phyloP scores from a whole-genome alignment of 2,888 invertebrate species.

The Drosophila parthenogenetica region DNA sequence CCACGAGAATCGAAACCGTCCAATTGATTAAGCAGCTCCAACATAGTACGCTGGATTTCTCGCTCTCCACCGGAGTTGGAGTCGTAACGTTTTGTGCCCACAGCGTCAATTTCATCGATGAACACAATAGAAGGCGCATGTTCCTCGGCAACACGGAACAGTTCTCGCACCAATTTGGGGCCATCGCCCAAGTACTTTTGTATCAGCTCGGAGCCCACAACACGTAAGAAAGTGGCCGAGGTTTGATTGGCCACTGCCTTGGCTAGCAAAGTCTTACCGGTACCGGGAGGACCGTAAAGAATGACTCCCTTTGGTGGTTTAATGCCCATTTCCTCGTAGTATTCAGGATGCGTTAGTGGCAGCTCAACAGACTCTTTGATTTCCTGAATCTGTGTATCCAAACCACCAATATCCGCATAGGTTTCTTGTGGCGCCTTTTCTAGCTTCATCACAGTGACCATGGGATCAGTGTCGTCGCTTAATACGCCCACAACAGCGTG shows the following conservation, averaged over 20 bases:
- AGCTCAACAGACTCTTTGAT: slow-evolving; percentile 99
- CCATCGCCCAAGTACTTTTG: slow-evolving; percentile 99
- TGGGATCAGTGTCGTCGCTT: slow-evolving; percentile 99
- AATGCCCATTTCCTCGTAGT: slow-evolving; percentile 99
- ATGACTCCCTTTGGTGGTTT: slow-evolving; percentile 99
- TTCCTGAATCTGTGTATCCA: slow-evolving; percentile 98
- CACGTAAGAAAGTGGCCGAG: slow-evolving; percentile 98
- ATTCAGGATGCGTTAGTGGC: slow-evolving; percentile 99
- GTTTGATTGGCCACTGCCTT: slow-evolving; percentile 99
- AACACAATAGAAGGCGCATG: slow-evolving; percentile 99
- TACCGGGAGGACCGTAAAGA: slow-evolving; percentile 98
- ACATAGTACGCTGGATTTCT: slow-evolving; percentile 99
- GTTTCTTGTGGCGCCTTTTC: slow-evolving; percentile 99
- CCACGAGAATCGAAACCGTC: slow-evolving; percentile 99
- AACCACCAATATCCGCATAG: slow-evolving; percentile 98
- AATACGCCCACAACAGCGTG: slow-evolving; percentile 99
- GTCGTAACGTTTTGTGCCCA: slow-evolving; percentile 99
- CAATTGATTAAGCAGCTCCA: slow-evolving; percentile 98
- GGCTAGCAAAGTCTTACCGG: slow-evolving; percentile 98
- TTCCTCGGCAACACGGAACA: slow-evolving; percentile 99
- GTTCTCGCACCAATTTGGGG: slow-evolving; percentile 98
- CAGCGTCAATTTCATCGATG: slow-evolving; percentile 99
- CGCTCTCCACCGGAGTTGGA: slow-evolving; percentile 99
- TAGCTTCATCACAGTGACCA: slow-evolving; percentile 99
- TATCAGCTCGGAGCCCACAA: slow-evolving; percentile 99